Evolutionary conservation across 30 jellyfish, hydroid and myxozoan species (phyloP), one percentile per base, ranked within the genome.

Genomic region (Aurelia aurita complex sp. Pacific): DNA sequence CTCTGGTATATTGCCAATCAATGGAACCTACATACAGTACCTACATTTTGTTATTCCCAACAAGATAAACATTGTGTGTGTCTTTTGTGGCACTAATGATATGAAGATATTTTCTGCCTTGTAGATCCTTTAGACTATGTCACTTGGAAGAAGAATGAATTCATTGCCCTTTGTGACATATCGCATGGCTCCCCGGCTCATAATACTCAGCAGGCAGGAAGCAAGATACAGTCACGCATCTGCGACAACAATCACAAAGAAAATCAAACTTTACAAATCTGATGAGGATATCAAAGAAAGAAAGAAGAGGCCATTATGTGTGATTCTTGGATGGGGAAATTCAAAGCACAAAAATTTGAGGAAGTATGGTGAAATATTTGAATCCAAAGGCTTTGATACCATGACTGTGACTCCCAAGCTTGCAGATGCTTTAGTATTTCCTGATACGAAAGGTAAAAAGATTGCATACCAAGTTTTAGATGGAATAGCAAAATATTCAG

Each of bases 311-410:
- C 86, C 91, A 68, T 88, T 96, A 19, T 87, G 94, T 65, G 93
- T 92, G 15, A 23, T 87, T n/a, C 92, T 92, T 54, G 98, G 98
- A 65, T 92, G 98, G 97, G 96, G 92, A 5, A 67, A 80, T 32
- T 92, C 94, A 60, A 87, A 83, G 23, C 88, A 70, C 4, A 60
- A 71, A 15, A 85, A 87, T 19, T 32, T 92, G 13, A 69, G 76
- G 18, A 87, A 80, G 60, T 92, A 92, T 77, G 73, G 91, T 38
- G 89, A 92, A 46, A n/a, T 91, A 10, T 92, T 74, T 38, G 91
- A 82, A 57, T 16, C 43, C 14, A 71, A 69, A 79, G 97, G 92
- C 4, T 83, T 54, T 88, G 71, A 74, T 42, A 87, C 96, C 29
- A 64, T 92, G 16, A 70, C 89, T 23, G 98, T 87, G 7, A 74